Percentiles rank a stretch among this genome's conserved stretches.
Conservation (phyloP, 2,888 invertebrate species). For the Sisyra nigra region DNA sequence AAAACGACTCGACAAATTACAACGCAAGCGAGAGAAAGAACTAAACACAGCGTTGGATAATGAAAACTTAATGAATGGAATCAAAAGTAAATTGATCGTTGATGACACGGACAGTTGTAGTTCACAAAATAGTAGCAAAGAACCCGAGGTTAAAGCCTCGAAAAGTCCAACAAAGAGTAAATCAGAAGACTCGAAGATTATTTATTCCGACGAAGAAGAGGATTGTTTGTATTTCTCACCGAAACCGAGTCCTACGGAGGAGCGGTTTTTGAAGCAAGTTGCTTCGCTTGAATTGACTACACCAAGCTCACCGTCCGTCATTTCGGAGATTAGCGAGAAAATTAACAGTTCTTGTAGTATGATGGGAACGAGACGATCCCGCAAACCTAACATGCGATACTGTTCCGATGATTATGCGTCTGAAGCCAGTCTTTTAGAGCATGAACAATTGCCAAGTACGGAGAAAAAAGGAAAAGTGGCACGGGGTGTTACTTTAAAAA, state of each 20-base stretch:
- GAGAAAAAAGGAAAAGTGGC: not conserved
- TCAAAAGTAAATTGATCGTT: too few species aligned
- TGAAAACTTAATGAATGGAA: not conserved
- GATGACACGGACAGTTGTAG: too few species aligned
- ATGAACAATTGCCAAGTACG: not conserved
- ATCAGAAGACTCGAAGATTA: conserved; percentile 1
- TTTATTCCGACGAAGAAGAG: conserved; percentile 10
- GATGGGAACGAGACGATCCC: conserved; percentile 2
- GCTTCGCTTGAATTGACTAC: conserved; percentile 6
- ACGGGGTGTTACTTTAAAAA: not conserved
- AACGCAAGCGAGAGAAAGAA: conserved; percentile 31
- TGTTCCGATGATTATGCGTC: conserved; percentile 1
- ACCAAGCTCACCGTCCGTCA: not conserved
- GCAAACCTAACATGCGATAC: conserved; percentile 12
- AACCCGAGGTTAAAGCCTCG: not conserved
- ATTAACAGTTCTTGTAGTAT: not conserved
- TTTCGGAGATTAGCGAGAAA: conserved; percentile 2
- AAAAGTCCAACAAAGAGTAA: not conserved
- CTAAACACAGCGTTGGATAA: conserved; percentile 20
- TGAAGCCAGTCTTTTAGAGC: not conserved
- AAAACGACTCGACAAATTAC: conserved; percentile 43
- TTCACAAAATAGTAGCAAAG: not conserved
- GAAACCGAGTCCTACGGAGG: conserved; percentile 9
- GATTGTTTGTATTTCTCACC: conserved; percentile 13
- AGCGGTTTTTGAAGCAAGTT: conserved; percentile 11